Evolutionary conservation across 2,113 vertebrate species (phyloP).

Genomic region (Loxodonta africana): DNA sequence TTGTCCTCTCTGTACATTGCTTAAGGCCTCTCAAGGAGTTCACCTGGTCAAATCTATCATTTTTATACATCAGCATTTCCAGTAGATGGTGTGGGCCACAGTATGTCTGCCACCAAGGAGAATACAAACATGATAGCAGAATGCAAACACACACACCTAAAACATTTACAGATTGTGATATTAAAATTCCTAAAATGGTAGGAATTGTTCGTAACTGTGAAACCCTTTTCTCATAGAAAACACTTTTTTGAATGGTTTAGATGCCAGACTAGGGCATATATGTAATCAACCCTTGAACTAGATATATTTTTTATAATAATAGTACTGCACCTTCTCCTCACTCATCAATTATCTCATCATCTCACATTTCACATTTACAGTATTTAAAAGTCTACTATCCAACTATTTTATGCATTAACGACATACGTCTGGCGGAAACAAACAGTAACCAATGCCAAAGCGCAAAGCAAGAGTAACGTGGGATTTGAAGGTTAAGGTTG

Average conservation of each 20-base stretch:
- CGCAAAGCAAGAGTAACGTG: too few species aligned
- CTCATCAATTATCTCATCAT: too few species aligned
- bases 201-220: neutral
- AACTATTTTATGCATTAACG: too few species aligned
- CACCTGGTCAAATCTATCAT: neutral
- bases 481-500: too few species aligned
- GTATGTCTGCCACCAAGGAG: neutral
- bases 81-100: neutral
- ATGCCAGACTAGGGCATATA: neutral
- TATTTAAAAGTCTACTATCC: too few species aligned
- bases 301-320: neutral
- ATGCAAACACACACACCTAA: neutral
- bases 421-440: too few species aligned
- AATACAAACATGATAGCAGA: neutral
- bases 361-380: too few species aligned
- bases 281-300: neutral
- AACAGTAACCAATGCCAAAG: too few species aligned
- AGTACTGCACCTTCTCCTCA: neutral
- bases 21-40: neutral
- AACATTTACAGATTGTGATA: neutral
- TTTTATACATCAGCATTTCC: neutral
- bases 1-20: neutral
- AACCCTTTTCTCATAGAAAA: slow-evolving; percentile 2
- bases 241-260: neutral
- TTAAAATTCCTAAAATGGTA: slow-evolving; percentile 13